Base-by-base conservation (phyloP, 1,140 invertebrate species). In the Argopecten irradians region DNA sequence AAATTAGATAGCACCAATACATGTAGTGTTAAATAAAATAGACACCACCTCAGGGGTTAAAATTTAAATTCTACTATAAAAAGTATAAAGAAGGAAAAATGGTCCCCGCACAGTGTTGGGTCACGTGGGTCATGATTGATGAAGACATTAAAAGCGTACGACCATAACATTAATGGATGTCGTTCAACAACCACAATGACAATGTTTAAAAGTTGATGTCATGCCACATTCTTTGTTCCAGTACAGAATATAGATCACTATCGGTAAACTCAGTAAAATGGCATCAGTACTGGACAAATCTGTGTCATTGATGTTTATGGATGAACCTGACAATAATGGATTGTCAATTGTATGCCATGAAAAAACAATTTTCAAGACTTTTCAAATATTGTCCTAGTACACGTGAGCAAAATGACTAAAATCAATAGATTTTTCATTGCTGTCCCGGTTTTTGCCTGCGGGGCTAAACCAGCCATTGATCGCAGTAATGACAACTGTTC, bases 391-490 rank as follows among this genome's bases (percentile, higher is more conserved):
- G 55, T 71, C 55, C 55, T 5, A 71, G 8, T n/a, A 71, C 55
- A 71, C 55, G 55, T 71, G 55, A n/a, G 55, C 13, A 39, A n/a
- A 28, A 71, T 28, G 0, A n/a, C n/a, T 71, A 71, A 71, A 71
- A 71, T 71, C 55, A 71, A 71, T 71, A 71, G 55, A n/a, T 71
- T 71, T 71, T 71, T 71, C 55, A n/a, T 71, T 71, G 55, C n/a
- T 71, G 22, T 71, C 22, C 22, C 13, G n/a, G n/a, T 71, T 71
- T n/a, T 71, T 71, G 55, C 55, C 55, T 28, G 55, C 19, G 55
- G 55, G 55, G 55, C 55, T 71, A 71, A 71, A n/a, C 22, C 55
- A 71, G 2, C 5, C 55, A 71, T 71, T 71, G 55, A 71, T 71
- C 55, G 55, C 55, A 28, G 19, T 71, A 71, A 71, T 71, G 55